Conservation (phyloP, 2,113 vertebrate species). For the Grammomys dolichurus region DNA sequence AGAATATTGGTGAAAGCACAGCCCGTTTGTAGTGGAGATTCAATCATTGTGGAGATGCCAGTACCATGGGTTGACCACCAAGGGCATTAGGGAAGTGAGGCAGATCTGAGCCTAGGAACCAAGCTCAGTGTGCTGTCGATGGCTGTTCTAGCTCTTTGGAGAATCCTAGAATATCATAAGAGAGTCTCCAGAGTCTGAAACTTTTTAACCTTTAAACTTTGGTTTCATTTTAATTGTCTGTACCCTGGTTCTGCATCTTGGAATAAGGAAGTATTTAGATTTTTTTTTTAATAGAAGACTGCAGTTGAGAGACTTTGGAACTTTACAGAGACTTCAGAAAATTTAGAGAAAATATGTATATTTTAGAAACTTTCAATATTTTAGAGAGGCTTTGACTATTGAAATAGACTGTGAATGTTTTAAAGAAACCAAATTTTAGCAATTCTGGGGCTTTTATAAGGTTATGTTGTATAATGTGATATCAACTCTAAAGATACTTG, state of each 20-base stretch:
- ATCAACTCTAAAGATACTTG: not conserved
- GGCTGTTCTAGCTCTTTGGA: not conserved
- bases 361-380: not conserved
- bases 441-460: not conserved
- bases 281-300: not conserved
- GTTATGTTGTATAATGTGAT: not conserved
- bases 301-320: not conserved
- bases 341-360: not conserved
- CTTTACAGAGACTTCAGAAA: not conserved
- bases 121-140: not conserved
- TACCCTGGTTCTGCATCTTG: not conserved
- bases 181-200: not conserved
- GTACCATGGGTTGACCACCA: not conserved
- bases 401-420: not conserved
- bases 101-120: not conserved
- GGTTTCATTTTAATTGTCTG: not conserved
- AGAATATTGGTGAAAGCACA: not conserved
- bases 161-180: not conserved
- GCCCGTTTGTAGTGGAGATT: not conserved
- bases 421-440: not conserved
- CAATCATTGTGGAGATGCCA: not conserved
- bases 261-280: not conserved
- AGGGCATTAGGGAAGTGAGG: rapidly evolving
- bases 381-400: not conserved
- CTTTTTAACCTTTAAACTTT: not conserved